A percentile compares a stretch with the other conserved stretches of the same genome.
Evolutionary conservation across 2,113 vertebrate genomes (phyloP).

Genomic region (Ctenomys sociabilis): DNA sequence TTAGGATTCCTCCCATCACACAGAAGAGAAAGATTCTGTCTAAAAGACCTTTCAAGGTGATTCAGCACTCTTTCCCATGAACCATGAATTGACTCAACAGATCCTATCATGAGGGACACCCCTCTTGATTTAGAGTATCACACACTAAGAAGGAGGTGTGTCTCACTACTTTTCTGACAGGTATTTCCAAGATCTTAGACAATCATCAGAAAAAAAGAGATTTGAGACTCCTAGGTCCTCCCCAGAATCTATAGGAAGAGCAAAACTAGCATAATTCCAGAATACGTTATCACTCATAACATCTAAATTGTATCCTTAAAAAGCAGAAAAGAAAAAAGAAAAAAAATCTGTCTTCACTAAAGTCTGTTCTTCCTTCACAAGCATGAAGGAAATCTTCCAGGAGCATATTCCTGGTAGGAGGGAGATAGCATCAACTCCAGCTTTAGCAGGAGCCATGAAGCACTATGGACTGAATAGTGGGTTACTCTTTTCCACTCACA

Average conservation of each 20-base stretch:
- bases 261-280: not conserved
- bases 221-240: not conserved
- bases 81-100: not conserved
- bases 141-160: not conserved
- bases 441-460: slow-evolving; percentile 41
- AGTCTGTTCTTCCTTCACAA: not conserved
- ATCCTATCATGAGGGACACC: not conserved
- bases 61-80: not conserved
- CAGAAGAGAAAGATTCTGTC: not conserved
- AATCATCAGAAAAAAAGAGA: not conserved
- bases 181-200: not conserved
- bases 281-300: not conserved
- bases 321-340: not conserved
- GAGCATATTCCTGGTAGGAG: not conserved
- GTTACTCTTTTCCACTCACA: slow-evolving; percentile 45
- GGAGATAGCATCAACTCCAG: not conserved
- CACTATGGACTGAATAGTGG: not conserved
- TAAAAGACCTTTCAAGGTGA: not conserved
- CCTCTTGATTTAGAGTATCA: not conserved
- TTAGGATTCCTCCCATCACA: not conserved
- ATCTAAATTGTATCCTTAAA: not conserved
- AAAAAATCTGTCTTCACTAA: not conserved
- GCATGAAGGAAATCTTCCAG: not conserved
- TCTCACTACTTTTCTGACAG: not conserved
- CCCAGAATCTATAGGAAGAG: not conserved